Evolutionary conservation across 2,797 vertebrate species (phyloP).

Genomic region (Nannoperca obscura): DNA sequence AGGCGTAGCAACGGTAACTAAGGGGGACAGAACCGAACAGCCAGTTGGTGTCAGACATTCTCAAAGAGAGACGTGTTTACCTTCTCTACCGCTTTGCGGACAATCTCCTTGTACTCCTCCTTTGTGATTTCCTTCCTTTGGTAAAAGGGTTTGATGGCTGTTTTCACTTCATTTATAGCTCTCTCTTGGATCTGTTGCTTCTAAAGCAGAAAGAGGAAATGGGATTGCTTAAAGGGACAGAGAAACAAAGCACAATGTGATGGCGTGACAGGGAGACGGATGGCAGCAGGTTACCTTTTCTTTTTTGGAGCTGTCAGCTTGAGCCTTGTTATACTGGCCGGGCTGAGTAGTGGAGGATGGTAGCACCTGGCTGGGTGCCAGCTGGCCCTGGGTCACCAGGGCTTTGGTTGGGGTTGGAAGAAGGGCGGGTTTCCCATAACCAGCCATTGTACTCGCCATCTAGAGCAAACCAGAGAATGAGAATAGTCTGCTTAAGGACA

Average conservation of each 20-base stretch:
- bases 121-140: conserved; percentile 99
- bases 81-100: conserved; percentile 98
- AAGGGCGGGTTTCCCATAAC: conserved; percentile 85
- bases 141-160: conserved; percentile 97
- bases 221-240: neutral
- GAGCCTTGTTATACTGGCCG: conserved; percentile 88
- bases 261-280: neutral
- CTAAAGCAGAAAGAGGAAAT: conserved; percentile 72
- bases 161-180: conserved; percentile 95
- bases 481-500: neutral
- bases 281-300: conserved; percentile 88
- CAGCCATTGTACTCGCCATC: conserved; percentile 82
- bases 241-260: neutral
- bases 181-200: conserved; percentile 96
- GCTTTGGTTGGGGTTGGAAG: conserved; percentile 86
- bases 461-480: conserved; percentile 57
- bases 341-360: conserved; percentile 89
- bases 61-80: conserved; percentile 69
- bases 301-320: conserved; percentile 95
- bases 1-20: neutral
- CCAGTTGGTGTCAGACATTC: neutral
- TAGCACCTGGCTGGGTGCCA: conserved; percentile 83
- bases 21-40: too few relatives aligned
- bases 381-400: conserved; percentile 77
- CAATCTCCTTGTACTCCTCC: conserved; percentile 98